Base-by-base conservation (phyloP, 2,888 invertebrate species). In the Orchesella flavescens region DNA sequence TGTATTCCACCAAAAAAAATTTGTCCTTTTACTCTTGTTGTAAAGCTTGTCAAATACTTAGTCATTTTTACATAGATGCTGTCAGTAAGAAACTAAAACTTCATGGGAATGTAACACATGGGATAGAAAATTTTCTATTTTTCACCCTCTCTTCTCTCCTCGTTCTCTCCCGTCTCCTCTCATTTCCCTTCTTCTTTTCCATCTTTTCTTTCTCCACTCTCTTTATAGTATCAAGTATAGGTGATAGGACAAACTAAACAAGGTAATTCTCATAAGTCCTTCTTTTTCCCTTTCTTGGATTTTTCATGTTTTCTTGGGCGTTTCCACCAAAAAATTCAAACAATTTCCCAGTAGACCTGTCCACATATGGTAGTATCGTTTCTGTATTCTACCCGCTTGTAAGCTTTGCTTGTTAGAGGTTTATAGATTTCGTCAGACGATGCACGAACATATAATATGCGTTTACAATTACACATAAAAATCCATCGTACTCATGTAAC, bases 31-130 rank as follows among this genome's bases (percentile, higher is more conserved):
- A 49, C 59, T 44, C 34, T 69, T 68, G 44, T 55, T 55, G 79
- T 85, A 79, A 72, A 76, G 85, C 83, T 77, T 85, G 83, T 85
- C 85, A 85, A 83, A 83, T 83, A 79, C 76, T 83, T 79, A 83
- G 77, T 85, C 85, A 83, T 83, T 85, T 85, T 81, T 85, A 80
- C 80, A 80, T 80, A 72, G 79, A 82, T 80, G 49, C 74, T 83
- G 83, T 83, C 83, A 83, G 83, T 73, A 75, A 71, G 69, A 76
- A 85, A 77, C 63, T 71, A 83, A 71, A 85, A 85, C 85, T 85
- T 85, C 80, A 77, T 85, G 85, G 81, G 85, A 85, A 85, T 74
- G 80, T 78, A 83, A 81, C 85, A 85, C 75, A 83, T 85, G 85
- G 61, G 55, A 75, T 77, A 73, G 72, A 57, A 83, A 78, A 77